These are phyloP conservation scores for Coptodon bakossiorum DNA, from an alignment of 2,113 vertebrate genomes.

Conservation along the genomic window DNA sequence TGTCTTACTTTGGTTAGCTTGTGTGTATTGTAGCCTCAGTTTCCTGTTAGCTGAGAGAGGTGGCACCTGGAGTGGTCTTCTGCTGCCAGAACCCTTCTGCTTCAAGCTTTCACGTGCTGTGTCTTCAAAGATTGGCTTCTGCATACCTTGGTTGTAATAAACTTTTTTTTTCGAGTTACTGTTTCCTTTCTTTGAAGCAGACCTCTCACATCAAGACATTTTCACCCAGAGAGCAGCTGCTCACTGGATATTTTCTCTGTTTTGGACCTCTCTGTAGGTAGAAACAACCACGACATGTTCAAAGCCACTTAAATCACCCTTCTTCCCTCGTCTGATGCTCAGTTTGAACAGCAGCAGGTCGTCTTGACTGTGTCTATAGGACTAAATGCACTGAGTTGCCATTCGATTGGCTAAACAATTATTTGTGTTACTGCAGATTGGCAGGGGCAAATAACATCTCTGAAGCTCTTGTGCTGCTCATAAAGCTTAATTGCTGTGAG, in stretches of 20 bases:
- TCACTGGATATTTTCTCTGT: neutral
- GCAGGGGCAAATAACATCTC: neutral
- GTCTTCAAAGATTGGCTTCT: neutral
- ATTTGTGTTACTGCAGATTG: neutral
- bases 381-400: neutral
- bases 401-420: neutral
- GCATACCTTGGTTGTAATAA: neutral
- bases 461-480: neutral
- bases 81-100: neutral
- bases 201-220: neutral
- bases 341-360: neutral
- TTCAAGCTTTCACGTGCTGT: accelerated
- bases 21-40: neutral
- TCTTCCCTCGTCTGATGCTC: neutral
- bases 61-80: neutral
- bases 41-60: accelerated
- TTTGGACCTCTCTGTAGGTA: neutral
- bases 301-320: neutral
- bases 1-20: neutral
- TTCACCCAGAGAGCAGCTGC: neutral
- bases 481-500: neutral
- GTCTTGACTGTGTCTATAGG: neutral
- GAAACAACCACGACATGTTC: neutral
- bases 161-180: neutral
- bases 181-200: neutral